Conservation (phyloP, 2,113 vertebrate genomes). For the Hassar affinis region DNA sequence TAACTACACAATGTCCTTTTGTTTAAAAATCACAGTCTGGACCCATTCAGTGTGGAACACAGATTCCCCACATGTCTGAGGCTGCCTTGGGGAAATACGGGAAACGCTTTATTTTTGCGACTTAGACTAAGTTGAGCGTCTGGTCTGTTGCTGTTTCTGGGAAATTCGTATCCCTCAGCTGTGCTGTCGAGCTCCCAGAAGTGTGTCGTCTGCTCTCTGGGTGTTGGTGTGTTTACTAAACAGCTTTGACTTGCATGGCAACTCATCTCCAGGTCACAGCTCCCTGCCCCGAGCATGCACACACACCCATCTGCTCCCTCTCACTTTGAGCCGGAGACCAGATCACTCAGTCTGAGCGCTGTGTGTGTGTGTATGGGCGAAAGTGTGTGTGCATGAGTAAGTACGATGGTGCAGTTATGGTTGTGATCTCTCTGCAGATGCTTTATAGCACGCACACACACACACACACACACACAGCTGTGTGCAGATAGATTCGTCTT, state of each 20-base stretch:
- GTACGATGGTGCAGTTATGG: background rate
- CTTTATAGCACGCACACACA: background rate
- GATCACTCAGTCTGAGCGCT: background rate
- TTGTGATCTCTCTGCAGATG: background rate
- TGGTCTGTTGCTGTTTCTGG: background rate
- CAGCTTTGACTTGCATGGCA: background rate
- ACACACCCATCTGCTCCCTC: slow-evolving; percentile 49
- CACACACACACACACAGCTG: background rate
- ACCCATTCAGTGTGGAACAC: background rate
- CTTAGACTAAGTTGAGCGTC: background rate
- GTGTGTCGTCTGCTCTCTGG: background rate
- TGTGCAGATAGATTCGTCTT: background rate
- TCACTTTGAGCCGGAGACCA: background rate
- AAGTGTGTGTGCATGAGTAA: background rate
- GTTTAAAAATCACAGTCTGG: background rate
- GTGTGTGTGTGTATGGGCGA: background rate
- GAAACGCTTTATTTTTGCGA: background rate
- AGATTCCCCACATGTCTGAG: slow-evolving; percentile 10
- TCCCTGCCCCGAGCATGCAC: slow-evolving; percentile 28
- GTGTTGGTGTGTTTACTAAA: slow-evolving; percentile 36
- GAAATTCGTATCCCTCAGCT: background rate
- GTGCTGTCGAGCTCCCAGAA: slow-evolving; percentile 13
- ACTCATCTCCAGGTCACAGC: slow-evolving; percentile 10
- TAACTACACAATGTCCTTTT: background rate
- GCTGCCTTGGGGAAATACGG: background rate